Base-by-base conservation (phyloP, 2,888 invertebrate genomes). In the Alloscopus bannaensis region DNA sequence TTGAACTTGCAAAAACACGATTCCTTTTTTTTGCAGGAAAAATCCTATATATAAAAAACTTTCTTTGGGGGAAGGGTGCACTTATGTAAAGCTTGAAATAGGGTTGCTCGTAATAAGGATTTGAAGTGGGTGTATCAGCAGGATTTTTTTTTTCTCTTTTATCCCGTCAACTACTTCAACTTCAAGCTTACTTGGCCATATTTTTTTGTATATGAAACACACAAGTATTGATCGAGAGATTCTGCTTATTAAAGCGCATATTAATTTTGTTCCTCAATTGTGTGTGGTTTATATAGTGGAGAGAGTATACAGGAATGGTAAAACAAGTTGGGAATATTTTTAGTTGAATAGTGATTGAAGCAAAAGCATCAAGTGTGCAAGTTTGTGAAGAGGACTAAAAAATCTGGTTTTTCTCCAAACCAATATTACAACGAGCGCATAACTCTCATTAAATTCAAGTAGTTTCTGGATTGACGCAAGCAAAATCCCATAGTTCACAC, bases 91-190 rank as follows among this genome's bases (percentile, higher is more conserved):
- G 64, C 72, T 72, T 72, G 72, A 72, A 62, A n/a, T n/a, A 64
- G 72, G 72, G 72, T 72, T 64, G 62, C 52, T 31, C 40, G 60
- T 71, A 72, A 64, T 72, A 64, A 72, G 72, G 52, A 72, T 72
- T 72, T 72, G 18, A 72, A 72, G 72, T 72, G 64, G 62, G 52
- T 72, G 64, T 64, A 72, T 72, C 62, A n/a, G n/a, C n/a, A 57
- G 47, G 72, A 64, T 68, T 72, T 72, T 71, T 64, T 64, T 24
- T 22, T 36, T 28, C 42, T 24, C 40, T 28, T 20, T 55, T 20
- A 28, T 18, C 36, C 31, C 52, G 36, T 20, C 26, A 20, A n/a
- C 20, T 20, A 66, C 50, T 24, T 24, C 24, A 4, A 26, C 20
- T n/a, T 18, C 2, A 22, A 18, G 64, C 40, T 52, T 50, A 66